Evolutionary conservation across 2,888 invertebrate genomes (phyloP).

Genomic region (Leptopilina syphax): DNA sequence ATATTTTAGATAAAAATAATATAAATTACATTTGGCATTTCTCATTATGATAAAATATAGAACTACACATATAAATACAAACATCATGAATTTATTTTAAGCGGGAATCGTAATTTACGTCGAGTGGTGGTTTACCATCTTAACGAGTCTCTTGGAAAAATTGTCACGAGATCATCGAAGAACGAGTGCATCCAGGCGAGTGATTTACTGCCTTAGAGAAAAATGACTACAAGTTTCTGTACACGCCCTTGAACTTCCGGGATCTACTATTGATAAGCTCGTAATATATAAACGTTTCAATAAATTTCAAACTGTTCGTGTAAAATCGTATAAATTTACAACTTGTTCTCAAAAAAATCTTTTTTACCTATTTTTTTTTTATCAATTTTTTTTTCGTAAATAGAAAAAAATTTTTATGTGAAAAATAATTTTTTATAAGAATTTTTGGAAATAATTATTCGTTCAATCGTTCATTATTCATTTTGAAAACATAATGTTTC

Average conservation of each 20-base stretch:
- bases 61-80: too few relatives aligned
- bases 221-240: not conserved
- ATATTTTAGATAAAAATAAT: too few relatives aligned
- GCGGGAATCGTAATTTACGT: slow-evolving; percentile 1
- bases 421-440: too few relatives aligned
- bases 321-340: too few relatives aligned
- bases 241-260: slow-evolving; percentile 44
- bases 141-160: slow-evolving; percentile 20
- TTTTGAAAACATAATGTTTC: too few relatives aligned
- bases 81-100: not conserved
- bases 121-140: slow-evolving; percentile 5
- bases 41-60: not conserved
- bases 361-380: not conserved
- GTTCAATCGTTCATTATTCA: too few relatives aligned
- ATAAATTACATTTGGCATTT: not conserved
- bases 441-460: too few relatives aligned
- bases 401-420: too few relatives aligned
- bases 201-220: slow-evolving; percentile 17
- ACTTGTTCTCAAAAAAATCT: too few relatives aligned
- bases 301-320: slow-evolving; percentile 11
- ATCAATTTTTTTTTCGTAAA: not conserved
- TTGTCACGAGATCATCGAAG: slow-evolving; percentile 25
- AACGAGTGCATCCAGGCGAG: slow-evolving; percentile 18
- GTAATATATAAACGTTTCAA: not conserved
- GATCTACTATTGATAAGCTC: slow-evolving; percentile 19